These are phyloP conservation scores for Tachysurus fulvidraco DNA, from an alignment of 2,113 vertebrate species.

Conservation along the genomic window DNA sequence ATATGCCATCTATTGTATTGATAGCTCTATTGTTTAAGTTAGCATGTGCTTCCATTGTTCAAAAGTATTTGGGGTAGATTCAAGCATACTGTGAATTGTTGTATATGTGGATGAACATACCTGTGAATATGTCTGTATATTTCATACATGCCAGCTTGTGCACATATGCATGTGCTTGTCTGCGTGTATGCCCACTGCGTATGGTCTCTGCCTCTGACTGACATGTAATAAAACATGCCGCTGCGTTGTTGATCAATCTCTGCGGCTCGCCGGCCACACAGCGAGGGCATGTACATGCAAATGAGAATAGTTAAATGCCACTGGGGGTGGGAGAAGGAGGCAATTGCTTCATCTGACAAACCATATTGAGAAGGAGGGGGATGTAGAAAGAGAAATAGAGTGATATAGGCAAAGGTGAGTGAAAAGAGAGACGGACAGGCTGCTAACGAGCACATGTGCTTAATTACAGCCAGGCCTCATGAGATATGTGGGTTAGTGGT, in stretches of 20 bases:
- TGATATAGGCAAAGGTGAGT: conserved; percentile 60
- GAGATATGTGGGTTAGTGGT: conserved; percentile 41
- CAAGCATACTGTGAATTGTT: neutral
- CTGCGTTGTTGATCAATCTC: conserved; percentile 94
- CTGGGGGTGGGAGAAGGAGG: conserved; percentile 75
- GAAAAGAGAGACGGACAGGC: conserved; percentile 47
- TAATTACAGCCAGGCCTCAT: conserved; percentile 55
- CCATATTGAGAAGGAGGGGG: conserved; percentile 46
- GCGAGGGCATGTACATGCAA: conserved; percentile 97
- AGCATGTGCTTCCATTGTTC: neutral
- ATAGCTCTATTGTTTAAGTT: neutral
- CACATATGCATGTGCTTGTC: conserved; percentile 12
- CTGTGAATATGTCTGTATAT: neutral
- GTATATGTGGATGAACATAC: neutral
- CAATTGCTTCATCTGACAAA: conserved; percentile 74
- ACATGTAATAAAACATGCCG: conserved; percentile 88
- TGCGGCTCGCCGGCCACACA: conserved; percentile 83
- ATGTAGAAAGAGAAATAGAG: conserved; percentile 55
- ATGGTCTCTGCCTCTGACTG: conserved; percentile 70
- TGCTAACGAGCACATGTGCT: conserved; percentile 55
- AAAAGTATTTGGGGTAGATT: neutral
- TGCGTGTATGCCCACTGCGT: conserved; percentile 62
- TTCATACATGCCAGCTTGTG: conserved; percentile 36
- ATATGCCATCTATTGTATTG: neutral
- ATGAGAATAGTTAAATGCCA: conserved; percentile 92